A percentile compares a stretch with the other conserved stretches of the same genome.
phyloP scores from a whole-genome alignment of 2,888 invertebrate genomes.

The Machimus atricapillus region DNA sequence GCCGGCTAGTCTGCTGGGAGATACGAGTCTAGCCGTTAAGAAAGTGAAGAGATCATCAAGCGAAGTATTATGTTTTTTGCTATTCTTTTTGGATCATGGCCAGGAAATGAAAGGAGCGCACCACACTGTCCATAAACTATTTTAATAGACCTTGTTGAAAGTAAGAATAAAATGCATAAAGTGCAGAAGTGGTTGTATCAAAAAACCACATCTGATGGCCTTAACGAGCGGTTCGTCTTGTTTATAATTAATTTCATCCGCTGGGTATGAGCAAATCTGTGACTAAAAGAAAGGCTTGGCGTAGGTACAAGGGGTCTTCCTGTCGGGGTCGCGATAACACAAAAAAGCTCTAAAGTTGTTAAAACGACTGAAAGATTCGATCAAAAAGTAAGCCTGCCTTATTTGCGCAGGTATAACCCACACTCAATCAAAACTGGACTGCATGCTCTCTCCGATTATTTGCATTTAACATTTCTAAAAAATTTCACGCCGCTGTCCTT shows the following conservation, averaged over 20 bases:
- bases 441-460: neutral
- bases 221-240: neutral
- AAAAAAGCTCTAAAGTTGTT: neutral
- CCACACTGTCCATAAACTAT: neutral
- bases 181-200: neutral
- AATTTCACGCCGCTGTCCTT: neutral
- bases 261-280: neutral
- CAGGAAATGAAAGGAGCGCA: slow-evolving; percentile 15
- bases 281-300: neutral
- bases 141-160: slow-evolving; percentile 4
- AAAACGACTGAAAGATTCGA: neutral
- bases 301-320: neutral
- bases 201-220: slow-evolving; percentile 2
- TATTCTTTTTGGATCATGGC: neutral
- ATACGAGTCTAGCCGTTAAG: neutral
- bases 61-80: neutral
- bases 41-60: neutral
- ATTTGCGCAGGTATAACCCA: neutral
- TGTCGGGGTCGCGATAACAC: neutral
- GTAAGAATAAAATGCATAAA: slow-evolving; percentile 9
- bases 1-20: neutral
- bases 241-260: slow-evolving; percentile 23
- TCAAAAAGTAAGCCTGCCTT: neutral
- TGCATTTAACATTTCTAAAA: neutral
- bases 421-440: neutral